phyloP scores from a whole-genome alignment of 1,140 invertebrate species.

The Lordiphosa stackelbergi region DNA sequence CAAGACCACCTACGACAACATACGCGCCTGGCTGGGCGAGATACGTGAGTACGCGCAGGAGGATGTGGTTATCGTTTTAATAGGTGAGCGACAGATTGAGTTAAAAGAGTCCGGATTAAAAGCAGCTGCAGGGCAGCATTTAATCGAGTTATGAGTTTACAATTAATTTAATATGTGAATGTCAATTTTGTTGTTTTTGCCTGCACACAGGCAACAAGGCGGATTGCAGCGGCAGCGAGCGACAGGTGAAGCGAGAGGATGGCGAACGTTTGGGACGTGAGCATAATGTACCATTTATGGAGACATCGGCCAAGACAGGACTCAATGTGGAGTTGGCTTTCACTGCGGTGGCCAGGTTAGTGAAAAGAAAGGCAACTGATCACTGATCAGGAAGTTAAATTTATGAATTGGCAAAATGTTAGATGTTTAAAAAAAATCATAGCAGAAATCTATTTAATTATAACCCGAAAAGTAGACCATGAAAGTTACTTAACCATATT shows the following conservation, averaged over 20 bases:
- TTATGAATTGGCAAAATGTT: too few species aligned
- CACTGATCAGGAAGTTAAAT: too few species aligned
- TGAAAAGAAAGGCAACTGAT: too few species aligned
- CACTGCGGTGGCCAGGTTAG: slow-evolving; percentile 85
- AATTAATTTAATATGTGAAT: slow-evolving; percentile 15
- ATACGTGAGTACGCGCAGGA: slow-evolving; percentile 90
- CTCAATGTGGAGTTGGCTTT: slow-evolving; percentile 90
- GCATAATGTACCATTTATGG: slow-evolving; percentile 91
- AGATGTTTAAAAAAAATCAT: too few species aligned
- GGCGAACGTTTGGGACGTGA: slow-evolving; percentile 88
- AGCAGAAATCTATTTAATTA: too few species aligned
- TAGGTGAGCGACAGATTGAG: slow-evolving; percentile 81
- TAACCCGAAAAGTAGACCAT: too few species aligned
- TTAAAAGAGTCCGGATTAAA: slow-evolving; percentile 24
- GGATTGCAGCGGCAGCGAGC: slow-evolving; percentile 85
- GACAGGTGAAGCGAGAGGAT: slow-evolving; percentile 87
- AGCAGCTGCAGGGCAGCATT: background rate
- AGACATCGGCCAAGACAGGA: slow-evolving; percentile 91
- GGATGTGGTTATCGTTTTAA: slow-evolving; percentile 92
- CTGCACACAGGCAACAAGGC: slow-evolving; percentile 86
- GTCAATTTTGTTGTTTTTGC: slow-evolving; percentile 2
- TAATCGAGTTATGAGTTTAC: slow-evolving; percentile 45
- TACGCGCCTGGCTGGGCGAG: slow-evolving; percentile 92
- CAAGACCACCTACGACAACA: slow-evolving; percentile 91
- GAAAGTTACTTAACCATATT: too few species aligned